Percentiles rank a stretch among this genome's conserved stretches.
These are phyloP conservation scores for Tipula unca DNA, from an alignment of 2,888 invertebrate species.

Conservation along the genomic window DNA sequence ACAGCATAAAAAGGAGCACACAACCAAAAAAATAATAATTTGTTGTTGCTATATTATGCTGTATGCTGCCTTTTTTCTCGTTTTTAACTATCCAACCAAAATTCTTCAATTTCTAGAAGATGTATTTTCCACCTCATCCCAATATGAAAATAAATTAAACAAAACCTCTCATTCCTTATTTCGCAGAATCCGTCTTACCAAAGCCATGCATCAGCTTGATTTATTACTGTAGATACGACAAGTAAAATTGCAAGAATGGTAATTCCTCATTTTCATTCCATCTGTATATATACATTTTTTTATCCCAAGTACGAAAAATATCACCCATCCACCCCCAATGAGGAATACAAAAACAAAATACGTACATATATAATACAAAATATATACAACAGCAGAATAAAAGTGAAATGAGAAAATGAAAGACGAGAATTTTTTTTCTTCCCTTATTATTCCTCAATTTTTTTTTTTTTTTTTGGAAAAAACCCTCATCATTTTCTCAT, in stretches of 20 bases:
- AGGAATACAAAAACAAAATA: constrained; percentile 15
- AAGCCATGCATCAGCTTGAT: constrained; percentile 30
- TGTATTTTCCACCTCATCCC: constrained; percentile 1
- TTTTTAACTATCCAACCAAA: constrained; percentile 3
- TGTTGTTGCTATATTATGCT: constrained; percentile 1
- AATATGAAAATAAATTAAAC: constrained; percentile 16
- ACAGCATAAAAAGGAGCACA: not conserved
- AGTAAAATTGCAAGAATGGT: constrained; percentile 29
- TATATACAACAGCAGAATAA: not conserved
- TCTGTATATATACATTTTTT: not conserved
- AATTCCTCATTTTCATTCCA: constrained; percentile 20
- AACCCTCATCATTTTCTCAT: constrained; percentile 2
- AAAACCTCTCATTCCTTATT: constrained; percentile 22
- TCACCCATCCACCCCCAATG: not conserved
- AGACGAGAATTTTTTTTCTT: constrained; percentile 18
- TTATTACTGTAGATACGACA: constrained; percentile 28
- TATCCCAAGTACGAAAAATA: not conserved
- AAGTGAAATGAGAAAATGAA: constrained; percentile 18
- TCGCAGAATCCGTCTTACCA: constrained; percentile 29
- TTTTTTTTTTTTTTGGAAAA: not conserved
- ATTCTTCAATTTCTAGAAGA: not conserved
- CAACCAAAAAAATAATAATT: not conserved
- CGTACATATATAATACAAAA: not conserved
- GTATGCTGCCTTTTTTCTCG: not conserved
- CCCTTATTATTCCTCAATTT: constrained; percentile 14